Evolutionary conservation across 2,113 vertebrate species (phyloP), one percentile per base, ranked within the genome.

Genomic region (Myrmophylax atrothorax): DNA sequence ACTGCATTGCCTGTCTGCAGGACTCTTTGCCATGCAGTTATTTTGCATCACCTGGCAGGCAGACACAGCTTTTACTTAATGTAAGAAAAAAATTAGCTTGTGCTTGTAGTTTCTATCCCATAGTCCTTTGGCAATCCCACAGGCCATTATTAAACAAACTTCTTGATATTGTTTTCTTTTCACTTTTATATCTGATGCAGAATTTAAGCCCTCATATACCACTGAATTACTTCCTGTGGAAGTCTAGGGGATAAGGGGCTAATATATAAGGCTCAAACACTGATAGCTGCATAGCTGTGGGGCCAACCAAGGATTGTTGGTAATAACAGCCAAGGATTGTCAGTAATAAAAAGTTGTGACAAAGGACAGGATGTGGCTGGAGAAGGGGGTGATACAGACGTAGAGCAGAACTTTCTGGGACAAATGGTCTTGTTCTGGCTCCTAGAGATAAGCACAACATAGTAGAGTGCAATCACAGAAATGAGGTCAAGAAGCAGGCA

Each of bases 131-230:
- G 25, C 52, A 74, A 5, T 74, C 38, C 18, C 12, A 35, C 18
- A 22, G 20, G 47, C 52, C 24, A 37, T 28, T 15, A 47, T 67
- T 84, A 73, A 63, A 38, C 11, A 38, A 47, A 76, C 14, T 56
- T 49, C 18, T 63, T 68, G 24, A 31, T 53, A n/a, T 0, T 0
- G 0, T 72, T 84, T 80, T 40, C 23, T 69, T 79, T 49, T 46
- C 28, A 12, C 26, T 70, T 56, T 28, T 22, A 4, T 44, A 25
- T 29, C 22, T 63, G 58, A 58, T 76, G 53, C 28, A 53, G 66
- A 26, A 50, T 55, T 78, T 44, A 82, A 60, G 20, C 25, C 28
- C 42, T 28, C 6, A 4, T 28, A 16, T 44, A 33, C 16, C 63
- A 10, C 49, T 81, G 18, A 73, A 22, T 63, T 73, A 10, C 40